phyloP scores from a whole-genome alignment of 1,140 invertebrate species.

The Philopotamus ludificatus region DNA sequence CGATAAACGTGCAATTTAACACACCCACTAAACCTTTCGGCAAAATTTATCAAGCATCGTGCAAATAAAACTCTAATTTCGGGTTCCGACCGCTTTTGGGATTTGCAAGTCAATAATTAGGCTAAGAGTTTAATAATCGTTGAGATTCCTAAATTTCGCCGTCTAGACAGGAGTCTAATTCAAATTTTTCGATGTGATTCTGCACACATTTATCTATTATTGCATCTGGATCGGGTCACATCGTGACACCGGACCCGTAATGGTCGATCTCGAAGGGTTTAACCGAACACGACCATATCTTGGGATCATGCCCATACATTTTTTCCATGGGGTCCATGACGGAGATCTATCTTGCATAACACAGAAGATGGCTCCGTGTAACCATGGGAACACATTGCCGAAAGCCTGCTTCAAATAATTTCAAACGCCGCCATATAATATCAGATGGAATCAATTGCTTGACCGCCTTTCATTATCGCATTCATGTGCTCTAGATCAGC shows the following conservation, averaged over 20 bases:
- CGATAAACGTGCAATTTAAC: neutral
- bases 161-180: too few relatives aligned
- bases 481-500: conserved; percentile 1
- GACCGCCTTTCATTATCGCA: conserved; percentile 25
- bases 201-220: neutral
- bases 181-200: too few relatives aligned
- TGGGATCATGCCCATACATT: neutral
- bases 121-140: conserved; percentile 3
- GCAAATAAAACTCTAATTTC: too few relatives aligned
- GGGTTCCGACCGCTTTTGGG: too few relatives aligned
- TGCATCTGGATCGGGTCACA: conserved; percentile 3
- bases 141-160: neutral
- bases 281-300: neutral
- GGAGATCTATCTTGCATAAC: too few relatives aligned
- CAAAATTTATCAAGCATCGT: neutral
- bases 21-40: neutral
- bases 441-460: conserved; percentile 34
- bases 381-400: conserved; percentile 25
- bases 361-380: too few relatives aligned
- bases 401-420: conserved; percentile 19
- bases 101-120: neutral
- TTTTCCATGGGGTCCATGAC: neutral
- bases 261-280: conserved; percentile 3
- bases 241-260: neutral
- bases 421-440: conserved; percentile 14